phyloP scores from a whole-genome alignment of 2,113 vertebrate genomes.

The Desmodus rotundus region DNA sequence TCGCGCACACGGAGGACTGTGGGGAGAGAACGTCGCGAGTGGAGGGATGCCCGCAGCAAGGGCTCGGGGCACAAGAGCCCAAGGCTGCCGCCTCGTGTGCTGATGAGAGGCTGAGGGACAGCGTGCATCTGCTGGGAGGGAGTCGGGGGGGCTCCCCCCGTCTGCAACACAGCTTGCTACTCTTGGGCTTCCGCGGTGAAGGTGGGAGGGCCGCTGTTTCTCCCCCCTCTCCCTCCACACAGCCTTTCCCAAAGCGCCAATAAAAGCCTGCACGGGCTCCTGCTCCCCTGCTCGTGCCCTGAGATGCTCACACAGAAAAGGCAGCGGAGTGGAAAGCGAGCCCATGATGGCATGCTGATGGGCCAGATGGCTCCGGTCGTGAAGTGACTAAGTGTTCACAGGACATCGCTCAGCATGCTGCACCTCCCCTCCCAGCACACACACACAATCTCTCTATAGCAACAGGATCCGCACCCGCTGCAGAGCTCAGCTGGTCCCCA shows the following conservation, averaged over 20 bases:
- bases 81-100: background rate
- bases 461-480: accelerated
- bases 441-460: background rate
- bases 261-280: accelerated
- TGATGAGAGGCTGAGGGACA: background rate
- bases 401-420: background rate
- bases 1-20: conserved; percentile 95
- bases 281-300: background rate
- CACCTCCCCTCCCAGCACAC: background rate
- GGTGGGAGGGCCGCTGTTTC: accelerated
- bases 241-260: background rate
- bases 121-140: background rate
- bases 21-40: background rate
- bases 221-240: background rate
- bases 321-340: background rate
- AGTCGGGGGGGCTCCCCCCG: no score
- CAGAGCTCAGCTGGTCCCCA: no score
- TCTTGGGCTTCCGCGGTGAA: accelerated
- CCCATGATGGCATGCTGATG: accelerated
- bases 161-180: background rate
- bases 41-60: accelerated
- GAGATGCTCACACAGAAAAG: no score
- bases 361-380: no score
- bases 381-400: accelerated
- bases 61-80: background rate